Conservation (phyloP, 37 sponge, comb jelly and placozoan species). For the Petrosia ficiformis region DNA sequence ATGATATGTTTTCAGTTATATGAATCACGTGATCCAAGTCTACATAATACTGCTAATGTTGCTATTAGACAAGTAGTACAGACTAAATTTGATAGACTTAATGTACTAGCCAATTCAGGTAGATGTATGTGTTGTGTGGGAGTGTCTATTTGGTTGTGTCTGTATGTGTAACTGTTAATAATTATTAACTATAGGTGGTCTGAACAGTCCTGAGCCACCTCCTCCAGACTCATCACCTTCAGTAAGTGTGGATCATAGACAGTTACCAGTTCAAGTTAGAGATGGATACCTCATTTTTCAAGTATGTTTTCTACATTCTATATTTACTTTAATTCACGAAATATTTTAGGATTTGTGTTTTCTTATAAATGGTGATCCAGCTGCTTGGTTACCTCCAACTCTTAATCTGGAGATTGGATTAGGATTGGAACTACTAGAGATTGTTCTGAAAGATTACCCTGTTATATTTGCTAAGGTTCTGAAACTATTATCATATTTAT, state of each 20-base stretch:
- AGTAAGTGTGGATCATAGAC: not conserved
- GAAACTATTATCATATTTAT: not conserved
- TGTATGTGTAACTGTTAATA: not conserved
- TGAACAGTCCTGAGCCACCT: not conserved
- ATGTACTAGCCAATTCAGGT: slow-evolving; percentile 1
- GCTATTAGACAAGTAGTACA: slow-evolving; percentile 84
- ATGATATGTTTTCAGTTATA: slow-evolving; percentile 71
- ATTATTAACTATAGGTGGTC: not conserved
- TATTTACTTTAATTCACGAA: not conserved
- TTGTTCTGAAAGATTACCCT: slow-evolving; percentile 49
- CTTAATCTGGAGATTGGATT: slow-evolving; percentile 61
- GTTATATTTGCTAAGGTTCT: slow-evolving; percentile 61
- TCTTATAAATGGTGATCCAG: slow-evolving; percentile 89
- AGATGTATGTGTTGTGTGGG: not conserved
- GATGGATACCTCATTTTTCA: slow-evolving; percentile 90
- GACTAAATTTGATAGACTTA: slow-evolving; percentile 73
- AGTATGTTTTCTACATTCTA: slow-evolving; percentile 28
- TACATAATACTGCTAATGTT: slow-evolving; percentile 80
- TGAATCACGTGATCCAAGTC: slow-evolving; percentile 40
- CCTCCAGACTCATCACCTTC: not conserved
- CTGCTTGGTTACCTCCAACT: slow-evolving; percentile 73
- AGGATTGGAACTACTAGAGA: slow-evolving; percentile 91
- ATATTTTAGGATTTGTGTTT: slow-evolving; percentile 82
- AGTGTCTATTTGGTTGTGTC: not conserved
- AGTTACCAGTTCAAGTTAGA: slow-evolving; percentile 43